Evolutionary conservation across 2,797 vertebrate species (phyloP).

Genomic region (Salmo trutta): DNA sequence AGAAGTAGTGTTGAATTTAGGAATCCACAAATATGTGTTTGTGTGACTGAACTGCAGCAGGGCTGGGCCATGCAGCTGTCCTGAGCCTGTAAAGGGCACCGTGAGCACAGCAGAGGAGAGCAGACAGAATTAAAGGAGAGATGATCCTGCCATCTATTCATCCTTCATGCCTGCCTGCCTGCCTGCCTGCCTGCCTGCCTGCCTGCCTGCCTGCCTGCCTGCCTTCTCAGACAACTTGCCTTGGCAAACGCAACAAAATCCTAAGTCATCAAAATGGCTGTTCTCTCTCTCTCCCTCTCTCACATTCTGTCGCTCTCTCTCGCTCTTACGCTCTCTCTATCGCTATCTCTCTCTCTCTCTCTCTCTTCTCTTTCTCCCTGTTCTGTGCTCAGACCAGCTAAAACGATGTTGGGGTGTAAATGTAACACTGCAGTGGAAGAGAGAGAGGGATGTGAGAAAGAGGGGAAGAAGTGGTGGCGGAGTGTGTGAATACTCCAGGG

Average conservation of each 20-base stretch:
- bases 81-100: background rate
- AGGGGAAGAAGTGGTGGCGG: background rate
- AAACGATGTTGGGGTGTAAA: slow-evolving; percentile 1
- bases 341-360: background rate
- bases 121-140: background rate
- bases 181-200: background rate
- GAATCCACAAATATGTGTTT: background rate
- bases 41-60: background rate
- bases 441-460: background rate
- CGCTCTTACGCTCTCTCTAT: background rate
- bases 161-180: too few relatives aligned
- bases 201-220: background rate
- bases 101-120: background rate
- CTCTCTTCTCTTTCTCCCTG: background rate
- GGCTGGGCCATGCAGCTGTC: background rate
- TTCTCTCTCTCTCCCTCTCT: background rate
- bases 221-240: background rate
- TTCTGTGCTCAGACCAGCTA: slow-evolving; percentile 11
- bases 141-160: background rate
- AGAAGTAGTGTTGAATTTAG: background rate
- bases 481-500: background rate
- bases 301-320: background rate
- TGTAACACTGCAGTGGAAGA: background rate
- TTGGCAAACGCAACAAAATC: background rate
- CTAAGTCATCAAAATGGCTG: slow-evolving; percentile 16